Percentiles rank a stretch among this genome's conserved stretches.
phyloP scores from a whole-genome alignment of 2,113 vertebrate species.

The Ochotona curzoniae region DNA sequence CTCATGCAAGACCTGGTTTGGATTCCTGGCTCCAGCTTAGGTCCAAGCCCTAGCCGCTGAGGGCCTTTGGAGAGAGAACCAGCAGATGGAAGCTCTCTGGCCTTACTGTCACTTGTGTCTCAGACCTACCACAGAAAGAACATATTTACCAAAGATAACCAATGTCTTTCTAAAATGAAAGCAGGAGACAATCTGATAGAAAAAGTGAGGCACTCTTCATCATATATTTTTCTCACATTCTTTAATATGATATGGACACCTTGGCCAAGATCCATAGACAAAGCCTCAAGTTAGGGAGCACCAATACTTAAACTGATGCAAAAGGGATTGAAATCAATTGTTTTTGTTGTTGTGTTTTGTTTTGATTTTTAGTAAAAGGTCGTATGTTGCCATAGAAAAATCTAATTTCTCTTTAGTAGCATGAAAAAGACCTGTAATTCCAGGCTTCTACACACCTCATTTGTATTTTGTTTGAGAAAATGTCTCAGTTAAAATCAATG shows the following conservation, averaged over 20 bases:
- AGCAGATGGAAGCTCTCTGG: too few relatives aligned
- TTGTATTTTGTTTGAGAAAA: slow-evolving; percentile 77
- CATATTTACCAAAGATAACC: not conserved
- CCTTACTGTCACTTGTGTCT: too few relatives aligned
- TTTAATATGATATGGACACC: not conserved
- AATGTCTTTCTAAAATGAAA: slow-evolving; percentile 22
- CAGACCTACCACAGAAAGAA: too few relatives aligned
- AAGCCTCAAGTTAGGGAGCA: slow-evolving; percentile 32
- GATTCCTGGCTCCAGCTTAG: too few relatives aligned
- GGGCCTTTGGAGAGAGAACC: too few relatives aligned
- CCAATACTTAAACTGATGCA: not conserved
- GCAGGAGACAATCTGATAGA: not conserved
- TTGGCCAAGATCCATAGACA: not conserved
- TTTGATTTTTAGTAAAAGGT: slow-evolving; percentile 42
- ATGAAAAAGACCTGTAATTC: slow-evolving; percentile 37
- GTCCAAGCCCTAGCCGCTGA: too few relatives aligned
- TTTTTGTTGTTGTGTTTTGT: not conserved
- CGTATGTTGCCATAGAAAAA: not conserved
- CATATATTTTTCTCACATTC: not conserved
- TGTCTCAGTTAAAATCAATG: slow-evolving; percentile 78
- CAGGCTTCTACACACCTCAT: slow-evolving; percentile 55
- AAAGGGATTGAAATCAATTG: not conserved
- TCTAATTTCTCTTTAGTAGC: slow-evolving; percentile 32
- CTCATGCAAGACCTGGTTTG: too few relatives aligned
- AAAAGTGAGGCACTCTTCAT: not conserved